phyloP scores from a whole-genome alignment of 1,140 invertebrate genomes.

The Zelostemma sp. region DNA sequence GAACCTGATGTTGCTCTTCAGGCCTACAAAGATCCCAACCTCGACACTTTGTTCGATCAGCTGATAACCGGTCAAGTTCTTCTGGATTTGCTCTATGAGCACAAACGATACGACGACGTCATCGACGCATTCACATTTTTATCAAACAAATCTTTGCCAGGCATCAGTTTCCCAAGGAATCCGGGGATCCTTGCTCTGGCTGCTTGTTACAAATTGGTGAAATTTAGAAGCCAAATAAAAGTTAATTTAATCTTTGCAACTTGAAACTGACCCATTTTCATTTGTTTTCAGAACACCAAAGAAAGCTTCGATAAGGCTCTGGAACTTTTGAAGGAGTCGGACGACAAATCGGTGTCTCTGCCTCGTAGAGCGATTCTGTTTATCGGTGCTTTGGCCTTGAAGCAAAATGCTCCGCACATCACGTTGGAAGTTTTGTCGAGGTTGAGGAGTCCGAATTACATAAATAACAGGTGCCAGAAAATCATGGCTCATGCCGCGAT shows the following conservation, averaged over 20 bases:
- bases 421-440: slow-evolving; percentile 76
- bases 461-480: slow-evolving; percentile 79
- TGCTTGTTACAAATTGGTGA: slow-evolving; percentile 83
- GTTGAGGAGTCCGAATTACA: slow-evolving; percentile 72
- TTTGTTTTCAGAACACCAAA: slow-evolving; percentile 75
- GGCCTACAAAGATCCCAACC: slow-evolving; percentile 74
- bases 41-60: slow-evolving; percentile 80
- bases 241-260: too few species aligned
- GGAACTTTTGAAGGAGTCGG: slow-evolving; percentile 73
- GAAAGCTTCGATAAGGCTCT: slow-evolving; percentile 77
- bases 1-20: slow-evolving; percentile 77
- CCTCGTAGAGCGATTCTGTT: slow-evolving; percentile 75
- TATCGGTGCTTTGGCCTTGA: slow-evolving; percentile 76
- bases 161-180: slow-evolving; percentile 77
- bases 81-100: slow-evolving; percentile 79
- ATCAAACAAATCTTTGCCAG: slow-evolving; percentile 71
- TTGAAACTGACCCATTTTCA: too few species aligned
- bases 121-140: slow-evolving; percentile 75
- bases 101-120: slow-evolving; percentile 79
- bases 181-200: slow-evolving; percentile 75
- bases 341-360: slow-evolving; percentile 69
- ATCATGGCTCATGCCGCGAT: slow-evolving; percentile 74
- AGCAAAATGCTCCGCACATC: slow-evolving; percentile 76
- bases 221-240: slow-evolving; percentile 4
- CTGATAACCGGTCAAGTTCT: slow-evolving; percentile 77